Base-by-base conservation (phyloP, 2,113 vertebrate species). In the Phylloscopus trochiloides region DNA sequence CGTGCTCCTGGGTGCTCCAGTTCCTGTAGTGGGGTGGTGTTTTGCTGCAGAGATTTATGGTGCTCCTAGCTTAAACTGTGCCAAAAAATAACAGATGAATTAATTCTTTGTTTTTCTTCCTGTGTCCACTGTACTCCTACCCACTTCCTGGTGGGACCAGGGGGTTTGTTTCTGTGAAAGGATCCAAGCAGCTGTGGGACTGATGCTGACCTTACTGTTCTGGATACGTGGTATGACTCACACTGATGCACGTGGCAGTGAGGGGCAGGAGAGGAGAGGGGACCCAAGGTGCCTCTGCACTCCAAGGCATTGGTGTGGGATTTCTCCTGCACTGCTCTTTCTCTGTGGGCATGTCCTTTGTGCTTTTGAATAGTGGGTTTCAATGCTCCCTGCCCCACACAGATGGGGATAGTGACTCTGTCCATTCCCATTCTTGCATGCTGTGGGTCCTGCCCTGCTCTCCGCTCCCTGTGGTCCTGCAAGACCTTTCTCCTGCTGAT, bases 91-190 rank as follows among this genome's bases (percentile, higher is more conserved):
- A 40, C 50, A 77, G 43, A 66, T 51, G 12, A 90, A 94, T 88
- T 34, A 73, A 91, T 81, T 72, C 12, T 91, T 83, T 88, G 48
- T 40, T 79, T 89, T 81, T 65, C 32, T 96, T 95, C 85, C 74
- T 54, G 62, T 86, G 80, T 91, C 81, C 0, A 26, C 59, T 93
- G 26, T 32, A 70, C 74, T 91, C 78, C 90, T 90, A 73, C 74
- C 71, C 32, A 0, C 47, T 92, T 96, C 91, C 91, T 75, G 61
- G n/a, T 72, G 89, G 89, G 86, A 79, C 17, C 31, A 38, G 48
- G 58, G 80, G 38, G 34, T n/a, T 92, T 91, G 25, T 95, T 91
- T 85, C 77, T 87, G 74, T 71, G 78, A 40, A 87, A 84, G 72
- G 48, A 68, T 52, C 29, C 0, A 6, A 85, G 77, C 81, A 95